Conservation (phyloP, 2,888 invertebrate genomes). For the Rhamnusium bicolor region DNA sequence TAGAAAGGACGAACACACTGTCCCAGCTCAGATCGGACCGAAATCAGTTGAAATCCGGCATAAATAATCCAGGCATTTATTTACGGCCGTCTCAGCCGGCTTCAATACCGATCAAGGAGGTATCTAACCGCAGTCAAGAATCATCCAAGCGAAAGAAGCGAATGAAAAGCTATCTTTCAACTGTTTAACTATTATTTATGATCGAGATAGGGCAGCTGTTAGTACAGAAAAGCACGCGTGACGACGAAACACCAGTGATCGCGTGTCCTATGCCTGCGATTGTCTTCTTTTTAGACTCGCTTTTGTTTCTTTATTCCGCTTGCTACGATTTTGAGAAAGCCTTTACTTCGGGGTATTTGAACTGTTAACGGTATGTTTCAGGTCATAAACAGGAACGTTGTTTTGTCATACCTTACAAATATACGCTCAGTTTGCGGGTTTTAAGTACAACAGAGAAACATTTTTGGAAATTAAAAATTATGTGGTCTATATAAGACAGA, state of each 20-base stretch:
- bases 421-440: too few species aligned
- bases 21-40: background rate
- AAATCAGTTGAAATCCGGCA: conserved; percentile 4
- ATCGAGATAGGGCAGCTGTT: conserved; percentile 62
- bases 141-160: conserved; percentile 62
- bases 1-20: background rate
- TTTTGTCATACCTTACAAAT: too few species aligned
- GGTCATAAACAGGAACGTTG: background rate
- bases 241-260: conserved; percentile 49
- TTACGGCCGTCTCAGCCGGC: conserved; percentile 51
- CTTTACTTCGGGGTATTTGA: conserved; percentile 9
- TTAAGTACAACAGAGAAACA: too few species aligned
- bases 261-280: conserved; percentile 51
- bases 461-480: too few species aligned
- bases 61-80: conserved; percentile 45
- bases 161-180: conserved; percentile 65
- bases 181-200: conserved; percentile 66
- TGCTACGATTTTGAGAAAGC: background rate
- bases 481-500: too few species aligned
- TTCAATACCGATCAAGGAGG: conserved; percentile 59
- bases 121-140: conserved; percentile 57
- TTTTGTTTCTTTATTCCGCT: conserved; percentile 1
- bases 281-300: conserved; percentile 40
- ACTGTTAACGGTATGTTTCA: conserved; percentile 9
- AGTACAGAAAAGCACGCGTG: conserved; percentile 57